Evolutionary conservation across 2,888 invertebrate species (phyloP), one percentile per base, ranked within the genome.

Genomic region (Meliscaeva auricollis): DNA sequence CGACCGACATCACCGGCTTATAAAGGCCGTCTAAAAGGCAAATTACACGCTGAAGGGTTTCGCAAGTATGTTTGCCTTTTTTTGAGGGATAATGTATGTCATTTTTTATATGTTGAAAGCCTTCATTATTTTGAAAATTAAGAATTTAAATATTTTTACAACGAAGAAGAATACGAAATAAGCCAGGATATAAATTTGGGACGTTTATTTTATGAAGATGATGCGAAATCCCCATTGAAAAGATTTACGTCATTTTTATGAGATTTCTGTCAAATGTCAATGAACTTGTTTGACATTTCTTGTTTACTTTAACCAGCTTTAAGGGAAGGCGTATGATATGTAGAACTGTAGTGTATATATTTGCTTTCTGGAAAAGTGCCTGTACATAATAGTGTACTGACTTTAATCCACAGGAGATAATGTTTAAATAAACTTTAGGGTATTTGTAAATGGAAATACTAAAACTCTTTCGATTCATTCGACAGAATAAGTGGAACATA

Each of bases 1-100:
- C 41, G 41, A 62, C 60, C 26, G 13, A 50, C 52, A 11, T n/a
- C 26, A 48, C 48, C 32, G 35, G n/a, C 66, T 50, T 64, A 20
- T 17, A 30, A 8, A 69, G 1, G 41, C 77, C 46, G 48, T 72
- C 74, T 69, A 73, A 77, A 64, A 56, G 73, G 73, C 46, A 84
- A 85, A 81, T 85, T 85, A 81, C 73, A 77, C 46, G 81, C 76
- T 85, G 62, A 76, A 77, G 76, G 85, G 62, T 64, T 73, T 69
- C 4, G 4, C n/a, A 72, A 30, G 78, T 73, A 62, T 83, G 73
- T 85, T 81, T 81, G 76, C 76, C 69, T 69, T 68, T 62, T 81
- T 62, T 81, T 56, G 11, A 17, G 13, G 66, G 72, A 76, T 85
- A 81, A 85, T 76, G 81, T 85, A 54, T 81, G 73, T 77, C 76